A percentile compares a stretch with the other conserved stretches of the same genome.
These are phyloP conservation scores for Sphaerophoria rueppellii DNA, from an alignment of 2,888 invertebrate species.

Conservation along the genomic window DNA sequence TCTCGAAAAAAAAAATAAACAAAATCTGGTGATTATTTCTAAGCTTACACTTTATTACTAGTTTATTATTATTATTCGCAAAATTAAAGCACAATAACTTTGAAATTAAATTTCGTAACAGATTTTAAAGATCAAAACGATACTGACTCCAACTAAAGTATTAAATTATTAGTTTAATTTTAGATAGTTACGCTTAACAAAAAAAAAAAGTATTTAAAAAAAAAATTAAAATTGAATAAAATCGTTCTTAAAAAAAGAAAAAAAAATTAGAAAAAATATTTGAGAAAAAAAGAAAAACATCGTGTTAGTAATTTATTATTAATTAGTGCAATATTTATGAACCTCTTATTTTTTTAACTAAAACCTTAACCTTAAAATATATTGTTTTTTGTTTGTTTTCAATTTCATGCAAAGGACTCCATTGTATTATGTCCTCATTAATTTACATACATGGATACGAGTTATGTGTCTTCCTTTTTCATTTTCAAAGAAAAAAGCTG, in stretches of 20 bases:
- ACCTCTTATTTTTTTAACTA: not conserved
- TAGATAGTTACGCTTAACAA: constrained; percentile 69
- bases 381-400: constrained; percentile 1
- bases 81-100: constrained; percentile 43
- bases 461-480: not conserved
- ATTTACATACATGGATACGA: not conserved
- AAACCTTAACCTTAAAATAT: constrained; percentile 5
- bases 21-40: constrained; percentile 6
- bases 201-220: constrained; percentile 42
- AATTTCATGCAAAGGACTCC: constrained; percentile 45
- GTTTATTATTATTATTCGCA: constrained; percentile 1
- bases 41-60: not conserved
- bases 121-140: constrained; percentile 19
- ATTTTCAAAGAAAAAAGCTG: constrained; percentile 28
- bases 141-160: constrained; percentile 65
- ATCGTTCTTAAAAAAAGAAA: not conserved
- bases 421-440: constrained; percentile 33
- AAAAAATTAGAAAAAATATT: constrained; percentile 67
- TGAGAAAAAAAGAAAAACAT: constrained; percentile 46
- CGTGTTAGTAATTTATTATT: constrained; percentile 50
- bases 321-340: constrained; percentile 70
- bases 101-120: constrained; percentile 53
- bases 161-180: constrained; percentile 69
- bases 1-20: not conserved
- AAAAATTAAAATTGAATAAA: constrained; percentile 24